Conservation (phyloP, 2,888 invertebrate species). For the Drosophila fungiperda region DNA sequence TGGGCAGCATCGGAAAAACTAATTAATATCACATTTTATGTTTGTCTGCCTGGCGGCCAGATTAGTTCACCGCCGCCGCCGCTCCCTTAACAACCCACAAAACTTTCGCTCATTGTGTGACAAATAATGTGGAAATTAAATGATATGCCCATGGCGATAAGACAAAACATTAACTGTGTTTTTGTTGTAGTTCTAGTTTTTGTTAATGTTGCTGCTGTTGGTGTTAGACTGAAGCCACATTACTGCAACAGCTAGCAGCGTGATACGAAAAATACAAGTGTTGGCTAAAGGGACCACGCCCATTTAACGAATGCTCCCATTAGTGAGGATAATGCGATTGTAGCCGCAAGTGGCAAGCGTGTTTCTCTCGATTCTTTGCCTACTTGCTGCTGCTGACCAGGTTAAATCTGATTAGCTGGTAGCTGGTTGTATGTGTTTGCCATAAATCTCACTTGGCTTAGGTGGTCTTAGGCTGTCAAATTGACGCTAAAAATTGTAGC, state of each 20-base stretch:
- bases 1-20: constrained; percentile 72
- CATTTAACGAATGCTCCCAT: constrained; percentile 5
- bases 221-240: constrained; percentile 63
- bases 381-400: constrained; percentile 28
- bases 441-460: constrained; percentile 46
- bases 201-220: constrained; percentile 12
- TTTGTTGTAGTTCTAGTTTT: constrained; percentile 2
- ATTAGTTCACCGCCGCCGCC: constrained; percentile 43
- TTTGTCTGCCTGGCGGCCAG: constrained; percentile 52
- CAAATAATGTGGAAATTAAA: constrained; percentile 81
- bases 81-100: neutral
- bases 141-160: constrained; percentile 75
- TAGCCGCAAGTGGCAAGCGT: constrained; percentile 27
- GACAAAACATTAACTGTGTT: constrained; percentile 41
- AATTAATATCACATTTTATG: constrained; percentile 80
- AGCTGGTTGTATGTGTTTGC: neutral
- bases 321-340: constrained; percentile 45
- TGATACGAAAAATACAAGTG: constrained; percentile 20
- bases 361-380: constrained; percentile 18
- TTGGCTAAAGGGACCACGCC: constrained; percentile 29
- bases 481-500: constrained; percentile 50
- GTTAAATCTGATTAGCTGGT: constrained; percentile 47
- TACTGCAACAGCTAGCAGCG: constrained; percentile 46
- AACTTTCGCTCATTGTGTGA: constrained; percentile 50
- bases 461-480: constrained; percentile 40